Evolutionary conservation across 2,888 invertebrate species (phyloP).

Genomic region (Leptothorax acervorum): DNA sequence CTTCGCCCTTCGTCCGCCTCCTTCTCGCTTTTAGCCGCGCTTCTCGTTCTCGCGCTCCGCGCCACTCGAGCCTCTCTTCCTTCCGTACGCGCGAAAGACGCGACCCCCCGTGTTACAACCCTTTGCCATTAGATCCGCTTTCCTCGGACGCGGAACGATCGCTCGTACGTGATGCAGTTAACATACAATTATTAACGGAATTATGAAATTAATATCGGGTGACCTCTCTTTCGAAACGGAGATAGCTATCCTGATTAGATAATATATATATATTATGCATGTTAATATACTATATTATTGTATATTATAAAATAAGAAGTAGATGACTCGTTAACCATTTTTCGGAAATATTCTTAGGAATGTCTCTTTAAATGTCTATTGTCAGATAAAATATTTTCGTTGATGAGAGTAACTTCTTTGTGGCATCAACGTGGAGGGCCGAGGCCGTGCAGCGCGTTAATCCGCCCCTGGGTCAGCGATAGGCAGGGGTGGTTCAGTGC

Average conservation of each 20-base stretch:
- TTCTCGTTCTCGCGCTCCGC: neutral
- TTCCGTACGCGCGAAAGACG: constrained; percentile 46
- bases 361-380: neutral
- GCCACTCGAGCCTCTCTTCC: constrained; percentile 42
- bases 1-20: constrained; percentile 60
- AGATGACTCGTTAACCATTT: neutral
- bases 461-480: constrained; percentile 66
- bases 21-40: constrained; percentile 9
- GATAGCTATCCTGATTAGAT: neutral
- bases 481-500: constrained; percentile 83
- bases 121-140: constrained; percentile 9
- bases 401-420: constrained; percentile 5
- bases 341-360: neutral
- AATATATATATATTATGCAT: too few species aligned
- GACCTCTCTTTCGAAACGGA: neutral
- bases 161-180: neutral
- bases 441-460: constrained; percentile 27
- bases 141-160: neutral
- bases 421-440: constrained; percentile 23
- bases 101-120: constrained; percentile 25
- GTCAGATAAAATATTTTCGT: neutral
- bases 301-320: neutral
- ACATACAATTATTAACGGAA: neutral
- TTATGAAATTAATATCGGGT: neutral
- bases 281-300: neutral